Conservation (phyloP, 2,888 invertebrate genomes). For the Rugalucina vietnamica region DNA sequence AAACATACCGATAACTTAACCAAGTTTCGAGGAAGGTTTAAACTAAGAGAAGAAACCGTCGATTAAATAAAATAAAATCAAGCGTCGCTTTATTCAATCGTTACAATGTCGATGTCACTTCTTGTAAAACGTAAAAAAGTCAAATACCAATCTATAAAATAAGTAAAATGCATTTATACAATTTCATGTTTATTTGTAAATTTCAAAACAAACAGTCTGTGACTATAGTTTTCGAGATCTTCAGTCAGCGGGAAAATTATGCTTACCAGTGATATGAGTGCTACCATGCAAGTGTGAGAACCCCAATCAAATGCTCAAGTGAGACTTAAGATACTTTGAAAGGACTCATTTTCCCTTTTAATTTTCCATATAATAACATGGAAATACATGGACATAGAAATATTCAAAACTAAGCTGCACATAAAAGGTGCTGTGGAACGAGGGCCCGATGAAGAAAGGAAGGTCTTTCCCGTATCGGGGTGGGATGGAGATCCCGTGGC, state of each 20-base stretch:
- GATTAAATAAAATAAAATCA: no score
- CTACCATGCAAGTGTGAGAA: background rate
- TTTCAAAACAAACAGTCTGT: no score
- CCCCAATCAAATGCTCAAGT: background rate
- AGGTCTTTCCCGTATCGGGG: conserved; percentile 46
- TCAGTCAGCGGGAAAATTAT: background rate
- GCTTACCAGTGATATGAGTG: background rate
- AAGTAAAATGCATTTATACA: no score
- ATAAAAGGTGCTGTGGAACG: background rate
- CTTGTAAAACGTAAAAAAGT: no score
- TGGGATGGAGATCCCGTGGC: conserved; percentile 43
- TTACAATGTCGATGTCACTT: no score
- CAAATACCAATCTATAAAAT: no score
- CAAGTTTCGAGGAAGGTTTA: no score
- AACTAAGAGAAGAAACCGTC: no score
- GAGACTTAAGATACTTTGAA: background rate
- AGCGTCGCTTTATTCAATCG: no score
- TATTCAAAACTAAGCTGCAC: background rate
- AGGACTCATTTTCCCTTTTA: conserved; percentile 3
- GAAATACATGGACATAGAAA: background rate
- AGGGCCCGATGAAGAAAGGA: conserved; percentile 1
- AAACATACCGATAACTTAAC: no score
- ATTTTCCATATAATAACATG: conserved; percentile 3
- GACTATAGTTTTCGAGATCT: no score
- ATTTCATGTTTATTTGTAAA: no score